Evolutionary conservation across 2,797 vertebrate species (phyloP).

Genomic region (Fratercula arctica): DNA sequence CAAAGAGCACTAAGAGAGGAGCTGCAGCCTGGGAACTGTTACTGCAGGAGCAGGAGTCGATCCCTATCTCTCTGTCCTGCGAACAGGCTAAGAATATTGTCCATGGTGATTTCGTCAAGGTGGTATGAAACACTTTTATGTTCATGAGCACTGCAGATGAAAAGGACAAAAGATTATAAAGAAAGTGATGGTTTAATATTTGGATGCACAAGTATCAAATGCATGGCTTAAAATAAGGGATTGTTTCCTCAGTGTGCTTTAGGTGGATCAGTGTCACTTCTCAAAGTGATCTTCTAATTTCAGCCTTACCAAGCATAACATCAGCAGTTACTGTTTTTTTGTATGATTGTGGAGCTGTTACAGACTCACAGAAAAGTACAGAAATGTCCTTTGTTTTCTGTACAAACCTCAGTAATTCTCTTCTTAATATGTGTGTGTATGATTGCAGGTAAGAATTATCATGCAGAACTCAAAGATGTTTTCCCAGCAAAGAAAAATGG

Average conservation of each 20-base stretch:
- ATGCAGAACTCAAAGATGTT: background rate
- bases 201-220: background rate
- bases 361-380: background rate
- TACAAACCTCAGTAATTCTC: background rate
- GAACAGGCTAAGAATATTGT: background rate
- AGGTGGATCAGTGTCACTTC: background rate
- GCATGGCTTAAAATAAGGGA: background rate
- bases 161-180: background rate
- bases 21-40: background rate
- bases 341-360: background rate
- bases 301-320: background rate
- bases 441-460: background rate
- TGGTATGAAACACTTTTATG: background rate
- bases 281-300: background rate
- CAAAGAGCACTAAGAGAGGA: background rate
- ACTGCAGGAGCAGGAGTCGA: background rate
- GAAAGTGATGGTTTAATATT: background rate
- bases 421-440: background rate
- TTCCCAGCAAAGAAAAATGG: background rate
- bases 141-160: background rate
- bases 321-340: background rate
- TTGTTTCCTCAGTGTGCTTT: background rate
- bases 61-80: background rate
- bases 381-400: background rate
- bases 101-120: background rate